Base-by-base conservation (phyloP, 1,140 invertebrate species). In the Neodiprion pinetum region DNA sequence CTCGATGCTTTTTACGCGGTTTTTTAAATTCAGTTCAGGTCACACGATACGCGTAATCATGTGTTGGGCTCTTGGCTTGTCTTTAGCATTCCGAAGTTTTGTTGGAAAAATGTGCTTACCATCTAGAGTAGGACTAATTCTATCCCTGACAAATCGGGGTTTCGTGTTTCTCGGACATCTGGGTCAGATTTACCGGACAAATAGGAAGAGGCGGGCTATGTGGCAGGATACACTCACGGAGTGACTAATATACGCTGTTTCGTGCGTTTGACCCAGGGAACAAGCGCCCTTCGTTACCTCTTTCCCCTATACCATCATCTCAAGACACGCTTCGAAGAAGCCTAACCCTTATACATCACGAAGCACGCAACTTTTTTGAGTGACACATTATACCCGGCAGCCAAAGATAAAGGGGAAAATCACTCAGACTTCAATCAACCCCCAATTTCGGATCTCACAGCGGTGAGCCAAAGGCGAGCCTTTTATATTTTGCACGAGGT, bases 131-230 rank as follows among this genome's bases (percentile, higher is more conserved):
- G 53, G 53, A 17, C 53, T 61, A 61, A 17, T 61, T 61, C 23
- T 23, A 69, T 40, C n/a, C 7, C 65, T 21, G 72, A 73, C 72
- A 73, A 73, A 73, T 73, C 72, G 72, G 48, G 50, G 50, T 73
- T 66, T 50, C 61, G 17, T 65, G 40, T 73, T 69, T 47, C 40
- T 69, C 21, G 21, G 73, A 76, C 78, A 78, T 80, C 78, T 78
- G 79, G 74, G 72, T 70, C 72, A 70, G 68, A 75, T 77, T 76
- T 76, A 75, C 75, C 75, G 53, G 74, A 72, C 47, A 53, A 28
- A 67, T 75, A 49, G 49, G 53, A 61, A 61, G 53, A 61, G 53
- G 53, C 53, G 53, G 53, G 53, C n/a, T 5, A 17, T 61, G 53
- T 14, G 53, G 11, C 53, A 61, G 53, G 53, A 61, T 61, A 61